Conservation (phyloP, 2,888 invertebrate species). For the Pycnomerus fuliginosus region DNA sequence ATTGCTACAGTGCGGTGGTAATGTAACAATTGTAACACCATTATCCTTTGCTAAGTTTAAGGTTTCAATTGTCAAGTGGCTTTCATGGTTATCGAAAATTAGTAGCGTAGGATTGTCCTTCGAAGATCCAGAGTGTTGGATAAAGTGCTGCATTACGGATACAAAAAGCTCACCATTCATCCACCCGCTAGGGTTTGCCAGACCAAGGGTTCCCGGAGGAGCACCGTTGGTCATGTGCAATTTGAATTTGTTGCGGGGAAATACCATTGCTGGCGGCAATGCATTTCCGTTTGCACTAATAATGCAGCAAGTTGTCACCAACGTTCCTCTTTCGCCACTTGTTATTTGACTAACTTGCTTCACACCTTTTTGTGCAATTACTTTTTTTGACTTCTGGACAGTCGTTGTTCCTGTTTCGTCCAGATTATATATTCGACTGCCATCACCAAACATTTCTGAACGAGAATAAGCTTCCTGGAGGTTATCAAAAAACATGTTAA, state of each 20-base stretch:
- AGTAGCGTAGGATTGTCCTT: conserved; percentile 8
- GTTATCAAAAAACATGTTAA: conserved; percentile 20
- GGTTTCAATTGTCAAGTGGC: conserved; percentile 16
- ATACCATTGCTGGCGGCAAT: conserved; percentile 15
- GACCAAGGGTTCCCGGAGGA: conserved; percentile 6
- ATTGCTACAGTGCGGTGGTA: too few relatives aligned
- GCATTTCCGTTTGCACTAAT: conserved; percentile 12
- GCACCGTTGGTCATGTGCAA: conserved; percentile 10
- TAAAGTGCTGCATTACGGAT: conserved; percentile 35
- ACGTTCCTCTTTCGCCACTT: conserved; percentile 19
- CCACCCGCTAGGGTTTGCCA: conserved; percentile 7
- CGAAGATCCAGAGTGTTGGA: conserved; percentile 27
- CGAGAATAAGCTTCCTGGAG: conserved; percentile 17
- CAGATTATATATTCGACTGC: conserved; percentile 21
- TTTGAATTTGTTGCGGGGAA: conserved; percentile 14
- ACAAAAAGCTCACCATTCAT: conserved; percentile 26
- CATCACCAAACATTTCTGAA: conserved; percentile 19
- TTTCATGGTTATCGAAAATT: conserved; percentile 21
- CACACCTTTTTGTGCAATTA: conserved; percentile 13
- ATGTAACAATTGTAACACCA: conserved; percentile 33
- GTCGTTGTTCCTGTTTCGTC: conserved; percentile 26
- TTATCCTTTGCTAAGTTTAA: conserved; percentile 21
- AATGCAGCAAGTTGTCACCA: conserved; percentile 12
- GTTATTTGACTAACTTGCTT: conserved; percentile 20
- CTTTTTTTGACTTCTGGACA: conserved; percentile 15